phyloP scores from a whole-genome alignment of 1,140 invertebrate genomes.

The Bicyclus anynana region DNA sequence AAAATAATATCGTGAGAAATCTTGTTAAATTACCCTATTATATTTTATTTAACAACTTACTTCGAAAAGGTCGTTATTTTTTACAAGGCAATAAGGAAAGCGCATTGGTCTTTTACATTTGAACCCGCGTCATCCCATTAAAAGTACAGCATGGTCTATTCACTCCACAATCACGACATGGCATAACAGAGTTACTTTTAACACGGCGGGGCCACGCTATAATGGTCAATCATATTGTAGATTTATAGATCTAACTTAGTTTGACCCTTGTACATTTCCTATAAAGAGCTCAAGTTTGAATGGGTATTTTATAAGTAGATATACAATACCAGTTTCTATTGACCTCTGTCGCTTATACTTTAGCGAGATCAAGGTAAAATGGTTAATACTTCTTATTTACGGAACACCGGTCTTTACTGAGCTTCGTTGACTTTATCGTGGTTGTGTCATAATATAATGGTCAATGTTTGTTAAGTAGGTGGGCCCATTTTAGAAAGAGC shows the following conservation, averaged over 20 bases:
- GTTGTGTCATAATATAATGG: neutral
- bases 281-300: neutral
- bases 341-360: neutral
- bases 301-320: neutral
- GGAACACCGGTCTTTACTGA: neutral
- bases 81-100: conserved; percentile 8
- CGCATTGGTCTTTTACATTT: conserved; percentile 6
- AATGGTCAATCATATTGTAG: neutral
- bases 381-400: neutral
- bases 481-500: neutral
- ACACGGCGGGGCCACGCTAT: neutral
- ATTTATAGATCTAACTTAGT: neutral
- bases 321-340: neutral
- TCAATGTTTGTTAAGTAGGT: neutral
- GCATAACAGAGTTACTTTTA: conserved; percentile 1
- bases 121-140: conserved; percentile 7
- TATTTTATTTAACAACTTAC: conserved; percentile 5
- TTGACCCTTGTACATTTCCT: neutral
- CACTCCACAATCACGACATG: conserved; percentile 8
- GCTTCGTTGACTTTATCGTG: neutral
- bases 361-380: neutral
- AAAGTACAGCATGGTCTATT: conserved; percentile 6
- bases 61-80: conserved; percentile 9
- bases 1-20: neutral
- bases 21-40: neutral